Evolutionary conservation across 2,888 invertebrate species (phyloP).

Genomic region (Criorhina ranunculi): DNA sequence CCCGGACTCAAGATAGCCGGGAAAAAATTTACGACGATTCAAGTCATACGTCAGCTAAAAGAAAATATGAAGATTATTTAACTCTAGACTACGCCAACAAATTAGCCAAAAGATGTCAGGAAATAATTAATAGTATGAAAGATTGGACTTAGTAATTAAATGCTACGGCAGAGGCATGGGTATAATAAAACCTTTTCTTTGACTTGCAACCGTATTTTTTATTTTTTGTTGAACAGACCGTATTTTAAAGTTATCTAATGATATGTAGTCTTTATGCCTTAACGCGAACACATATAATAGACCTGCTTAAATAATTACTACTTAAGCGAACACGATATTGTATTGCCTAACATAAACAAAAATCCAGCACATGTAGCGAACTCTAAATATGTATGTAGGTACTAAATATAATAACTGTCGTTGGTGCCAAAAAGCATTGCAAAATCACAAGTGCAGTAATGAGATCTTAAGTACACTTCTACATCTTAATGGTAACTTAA

Average conservation of each 20-base stretch:
- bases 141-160: too few species aligned
- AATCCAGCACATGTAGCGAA: neutral
- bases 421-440: neutral
- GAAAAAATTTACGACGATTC: too few species aligned
- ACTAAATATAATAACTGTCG: neutral
- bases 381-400: neutral
- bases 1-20: too few species aligned
- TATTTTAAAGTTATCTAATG: neutral
- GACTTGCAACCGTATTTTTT: too few species aligned
- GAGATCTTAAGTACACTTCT: neutral
- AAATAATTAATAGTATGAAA: too few species aligned
- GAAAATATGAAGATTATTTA: too few species aligned
- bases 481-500: slow-evolving; percentile 15
- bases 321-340: neutral
- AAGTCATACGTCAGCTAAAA: too few species aligned
- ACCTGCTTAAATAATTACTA: slow-evolving; percentile 12
- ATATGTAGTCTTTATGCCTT: neutral
- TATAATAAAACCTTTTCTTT: too few species aligned
- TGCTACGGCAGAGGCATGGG: too few species aligned
- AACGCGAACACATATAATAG: neutral
- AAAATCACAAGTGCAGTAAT: neutral
- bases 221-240: too few species aligned
- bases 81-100: too few species aligned
- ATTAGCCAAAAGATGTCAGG: too few species aligned
- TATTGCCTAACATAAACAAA: neutral